Base-by-base conservation (phyloP, 2,888 invertebrate genomes). In the Teleiodes luculella region DNA sequence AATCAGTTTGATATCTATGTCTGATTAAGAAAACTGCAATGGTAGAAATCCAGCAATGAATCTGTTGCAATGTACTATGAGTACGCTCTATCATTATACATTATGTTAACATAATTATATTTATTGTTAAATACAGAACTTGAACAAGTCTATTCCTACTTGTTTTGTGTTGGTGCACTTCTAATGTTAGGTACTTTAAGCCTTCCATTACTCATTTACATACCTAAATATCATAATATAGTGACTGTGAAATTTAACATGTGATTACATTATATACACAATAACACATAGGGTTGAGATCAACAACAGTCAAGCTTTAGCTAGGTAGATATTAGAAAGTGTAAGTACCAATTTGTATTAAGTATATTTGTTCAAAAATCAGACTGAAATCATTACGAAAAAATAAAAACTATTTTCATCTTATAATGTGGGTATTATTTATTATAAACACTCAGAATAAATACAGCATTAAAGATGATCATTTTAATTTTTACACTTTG, bases 231-330 rank as follows among this genome's bases (percentile, higher is more conserved):
- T 74, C 66, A 74, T 43, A 20, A 16, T 74, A 71, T 76, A 67
- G 85, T 85, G 84, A 80, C 74, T 59, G 78, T 84, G 80, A 83
- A 80, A 71, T 84, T 84, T 86, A 88, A 87, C 88, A 87, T 83
- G 85, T 87, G 87, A 82, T 86, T 85, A 87, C 75, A 86, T 83
- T 86, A 86, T 86, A 83, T 88, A 88, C 86, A 88, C 77, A 79
- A 72, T 84, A 83, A 84, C 80, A 85, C 75, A 80, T 80, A 83
- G 62, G 68, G 75, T 80, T 83, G 86, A 86, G 88, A 87, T 86
- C 85, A 88, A 85, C 83, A 86, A 87, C 86, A 86, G 83, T 84
- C 74, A 88, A 88, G 87, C 86, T 70, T 80, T 80, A 82, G 76
- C 80, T 86, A 83, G 74, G 66, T 72, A 70, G 59, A 58, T 63